Base-by-base conservation (phyloP, 2,888 invertebrate species). In the Lissonota sp. region DNA sequence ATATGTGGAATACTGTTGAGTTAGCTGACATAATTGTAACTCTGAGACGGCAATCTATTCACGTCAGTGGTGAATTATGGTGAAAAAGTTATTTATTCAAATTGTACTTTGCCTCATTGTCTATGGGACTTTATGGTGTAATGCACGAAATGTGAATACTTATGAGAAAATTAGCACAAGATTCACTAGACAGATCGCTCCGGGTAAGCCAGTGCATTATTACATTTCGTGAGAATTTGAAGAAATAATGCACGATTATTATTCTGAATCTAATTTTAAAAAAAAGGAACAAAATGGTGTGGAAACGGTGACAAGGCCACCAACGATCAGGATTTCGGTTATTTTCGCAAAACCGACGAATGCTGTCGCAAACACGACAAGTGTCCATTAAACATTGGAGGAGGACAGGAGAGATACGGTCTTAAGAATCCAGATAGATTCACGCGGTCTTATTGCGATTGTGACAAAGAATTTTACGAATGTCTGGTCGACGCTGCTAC, bases 351-450 rank as follows among this genome's bases (percentile, higher is more conserved):
- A 87, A 95, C 95, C 0, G 96, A 96, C 91, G 93, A 93, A 40
- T 96, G 96, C 90, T 96, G 96, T 88, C 90, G 95, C 16, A 94
- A 94, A 83, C 96, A 96, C 89, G 96, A 96, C 90, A 93, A 94
- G 79, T 96, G 96, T 92, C 94, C 94, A 77, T 93, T 95, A 69
- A 94, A 93, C 88, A 95, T 96, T 83, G 87, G 83, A 0, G 93
- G 94, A 0, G 95, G 95, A 0, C 93, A 94, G 79, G 93, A 93
- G 39, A 94, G 94, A 84, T 94, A 95, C 87, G 95, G 95, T 0
- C 93, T 96, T 12, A 94, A 93, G 14, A 96, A 96, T 88, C 94
- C 94, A 60, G 95, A 95, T 6, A 89, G 94, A 0, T 95, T 95
- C 82, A 95, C 95, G 6, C 94, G 95, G 85, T 95, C 95, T 0